phyloP scores from a whole-genome alignment of 1,140 invertebrate species.

The Trissolcus basalis region DNA sequence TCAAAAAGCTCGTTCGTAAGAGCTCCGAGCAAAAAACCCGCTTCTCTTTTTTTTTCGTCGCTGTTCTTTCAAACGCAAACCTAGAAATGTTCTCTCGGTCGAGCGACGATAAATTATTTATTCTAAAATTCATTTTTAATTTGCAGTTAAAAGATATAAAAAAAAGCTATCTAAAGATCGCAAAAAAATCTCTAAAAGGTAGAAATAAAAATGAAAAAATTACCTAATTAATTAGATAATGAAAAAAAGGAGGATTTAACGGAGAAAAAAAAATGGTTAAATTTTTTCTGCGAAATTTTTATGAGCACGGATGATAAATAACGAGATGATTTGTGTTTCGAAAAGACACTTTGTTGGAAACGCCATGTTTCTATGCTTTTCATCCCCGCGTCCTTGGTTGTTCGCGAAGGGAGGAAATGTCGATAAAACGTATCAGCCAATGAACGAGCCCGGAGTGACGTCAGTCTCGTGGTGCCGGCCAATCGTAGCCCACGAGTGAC shows the following conservation, averaged over 20 bases:
- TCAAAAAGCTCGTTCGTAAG: slow-evolving; percentile 66
- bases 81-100: slow-evolving; percentile 7
- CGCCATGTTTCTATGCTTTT: slow-evolving; percentile 65
- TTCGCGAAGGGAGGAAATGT: slow-evolving; percentile 69
- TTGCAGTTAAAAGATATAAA: too few species aligned
- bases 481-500: slow-evolving; percentile 70
- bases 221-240: too few species aligned
- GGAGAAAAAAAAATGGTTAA: neutral
- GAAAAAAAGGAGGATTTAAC: too few species aligned
- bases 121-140: too few species aligned
- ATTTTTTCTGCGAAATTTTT: neutral
- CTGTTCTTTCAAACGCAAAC: slow-evolving; percentile 37
- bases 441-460: slow-evolving; percentile 70
- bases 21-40: slow-evolving; percentile 65
- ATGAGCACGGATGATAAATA: slow-evolving; percentile 9
- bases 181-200: too few species aligned
- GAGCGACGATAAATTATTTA: too few species aligned
- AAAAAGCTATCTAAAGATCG: too few species aligned
- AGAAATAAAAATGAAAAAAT: too few species aligned
- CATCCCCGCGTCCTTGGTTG: slow-evolving; percentile 51
- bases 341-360: slow-evolving; percentile 58
- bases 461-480: slow-evolving; percentile 69
- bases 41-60: slow-evolving; percentile 57
- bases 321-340: slow-evolving; percentile 43
- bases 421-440: slow-evolving; percentile 75